Percentiles rank a stretch among this genome's conserved stretches.
Conservation (phyloP, 2,888 invertebrate species). For the Pristionchus fissidentatus region DNA sequence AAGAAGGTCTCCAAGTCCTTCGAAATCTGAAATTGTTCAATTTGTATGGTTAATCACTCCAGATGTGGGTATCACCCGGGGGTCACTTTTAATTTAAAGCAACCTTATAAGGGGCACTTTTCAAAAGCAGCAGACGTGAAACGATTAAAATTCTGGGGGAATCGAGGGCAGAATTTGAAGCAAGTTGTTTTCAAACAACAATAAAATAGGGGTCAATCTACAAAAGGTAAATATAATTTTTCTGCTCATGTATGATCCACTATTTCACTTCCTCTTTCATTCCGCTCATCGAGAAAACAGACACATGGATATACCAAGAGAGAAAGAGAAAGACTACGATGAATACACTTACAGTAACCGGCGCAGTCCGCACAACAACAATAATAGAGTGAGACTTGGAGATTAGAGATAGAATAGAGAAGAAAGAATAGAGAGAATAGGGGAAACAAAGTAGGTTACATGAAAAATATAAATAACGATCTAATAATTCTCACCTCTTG, state of each 20-base stretch:
- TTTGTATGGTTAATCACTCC: no score
- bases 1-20: constrained; percentile 66
- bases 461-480: not conserved
- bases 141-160: no score
- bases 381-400: not conserved
- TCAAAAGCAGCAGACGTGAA: no score
- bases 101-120: no score
- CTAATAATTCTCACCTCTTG: constrained; percentile 50
- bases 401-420: not conserved
- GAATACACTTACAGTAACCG: no score
- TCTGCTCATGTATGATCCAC: not conserved
- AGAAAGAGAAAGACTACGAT: not conserved
- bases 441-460: not conserved
- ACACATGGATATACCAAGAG: not conserved
- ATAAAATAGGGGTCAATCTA: no score
- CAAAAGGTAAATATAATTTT: not conserved
- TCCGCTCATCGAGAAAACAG: not conserved
- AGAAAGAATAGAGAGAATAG: not conserved
- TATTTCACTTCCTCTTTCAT: not conserved
- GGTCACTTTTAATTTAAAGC: no score
- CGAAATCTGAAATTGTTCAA: constrained; percentile 59
- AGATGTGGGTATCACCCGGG: no score
- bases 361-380: no score
- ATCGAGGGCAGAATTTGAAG: no score
- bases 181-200: no score